Evolutionary conservation across 2,797 vertebrate species (phyloP), one percentile per base, ranked within the genome.

Genomic region (Bucorvus abyssinicus): DNA sequence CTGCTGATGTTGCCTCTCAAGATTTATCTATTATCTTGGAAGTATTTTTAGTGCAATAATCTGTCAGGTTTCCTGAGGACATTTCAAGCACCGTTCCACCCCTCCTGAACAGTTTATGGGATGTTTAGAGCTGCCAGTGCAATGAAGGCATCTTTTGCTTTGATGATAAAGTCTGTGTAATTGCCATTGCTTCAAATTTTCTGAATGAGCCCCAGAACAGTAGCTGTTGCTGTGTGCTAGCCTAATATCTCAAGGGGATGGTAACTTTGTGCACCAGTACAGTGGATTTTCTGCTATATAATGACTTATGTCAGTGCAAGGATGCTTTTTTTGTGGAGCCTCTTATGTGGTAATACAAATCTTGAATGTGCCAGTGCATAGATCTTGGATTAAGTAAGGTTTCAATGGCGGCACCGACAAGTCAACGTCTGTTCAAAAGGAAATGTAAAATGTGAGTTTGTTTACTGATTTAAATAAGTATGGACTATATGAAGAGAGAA

Each of bases 331-430:
- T 68, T 80, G 74, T 87, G 61, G 30, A 84, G 38, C 22, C 26
- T 53, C 0, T 40, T 50, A 27, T 15, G 60, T 70, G 38, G 27
- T 47, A 71, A 15, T 10, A 27, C 2, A 45, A 29, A 42, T 55
- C 20, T 55, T 32, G 8, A 0, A 40, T 4, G 2, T 57, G 29
- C 11, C 8, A 42, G n/a, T 2, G 4, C 22, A 9, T 4, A 57
- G 40, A 34, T 47, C 29, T 64, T n/a, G 10, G 75, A 67, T 4
- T 36, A 19, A 19, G 9, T 63, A 3, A 1, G 1, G 14, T 55
- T 88, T 61, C 73, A 67, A 18, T 18, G 9, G 24, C 78, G 17
- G 17, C 15, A n/a, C 4, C 2, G 27, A 57, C 30, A 34, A 85
- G 38, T 65, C 34, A 61, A 42, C 76, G 9, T n/a, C 22, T 11